Conservation (phyloP, 2,797 vertebrate genomes). For the Mormyrus proboscirostris region DNA sequence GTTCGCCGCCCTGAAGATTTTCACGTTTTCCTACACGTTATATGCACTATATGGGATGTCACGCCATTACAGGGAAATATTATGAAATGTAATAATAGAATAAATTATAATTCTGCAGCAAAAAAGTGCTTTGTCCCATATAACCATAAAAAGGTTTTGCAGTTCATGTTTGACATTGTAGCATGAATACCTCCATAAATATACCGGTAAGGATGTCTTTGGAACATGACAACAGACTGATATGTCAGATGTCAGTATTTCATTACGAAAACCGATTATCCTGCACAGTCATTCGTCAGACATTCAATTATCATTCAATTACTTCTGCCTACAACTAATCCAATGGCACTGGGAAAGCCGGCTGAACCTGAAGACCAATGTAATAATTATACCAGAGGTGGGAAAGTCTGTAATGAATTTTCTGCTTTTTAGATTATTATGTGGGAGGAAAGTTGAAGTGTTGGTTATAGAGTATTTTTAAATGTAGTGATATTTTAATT, state of each 20-base stretch:
- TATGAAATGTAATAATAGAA: background rate
- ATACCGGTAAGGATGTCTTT: background rate
- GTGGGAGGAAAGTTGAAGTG: background rate
- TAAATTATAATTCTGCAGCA: background rate
- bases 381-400: background rate
- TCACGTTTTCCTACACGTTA: background rate
- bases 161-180: background rate
- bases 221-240: background rate
- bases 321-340: constrained; percentile 9
- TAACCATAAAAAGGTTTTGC: background rate
- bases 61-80: background rate
- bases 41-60: background rate
- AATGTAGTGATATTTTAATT: background rate
- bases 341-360: background rate
- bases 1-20: background rate
- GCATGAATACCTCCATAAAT: background rate
- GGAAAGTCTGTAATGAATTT: background rate
- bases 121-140: background rate
- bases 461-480: constrained; percentile 7
- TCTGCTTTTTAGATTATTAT: background rate
- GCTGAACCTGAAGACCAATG: background rate
- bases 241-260: constrained; percentile 19
- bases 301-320: constrained; percentile 24
- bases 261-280: constrained; percentile 27
- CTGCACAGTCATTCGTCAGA: background rate